Conservation (phyloP, 1,140 invertebrate genomes). For the Colletes latitarsis region DNA sequence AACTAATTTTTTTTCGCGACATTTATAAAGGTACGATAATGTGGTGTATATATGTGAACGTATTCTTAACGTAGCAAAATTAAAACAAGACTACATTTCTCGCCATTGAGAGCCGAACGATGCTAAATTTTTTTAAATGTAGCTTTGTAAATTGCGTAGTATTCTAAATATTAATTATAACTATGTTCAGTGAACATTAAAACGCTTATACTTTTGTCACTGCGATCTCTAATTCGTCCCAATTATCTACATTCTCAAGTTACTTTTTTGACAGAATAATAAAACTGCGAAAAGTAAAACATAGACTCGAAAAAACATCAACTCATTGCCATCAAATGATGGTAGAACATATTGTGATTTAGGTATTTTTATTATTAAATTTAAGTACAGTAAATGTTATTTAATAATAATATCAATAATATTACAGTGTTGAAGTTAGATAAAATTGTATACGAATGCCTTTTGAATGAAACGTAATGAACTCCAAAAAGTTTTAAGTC, state of each 20-base stretch:
- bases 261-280: constrained; percentile 39
- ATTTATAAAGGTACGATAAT: constrained; percentile 11
- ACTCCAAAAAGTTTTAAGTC: constrained; percentile 37
- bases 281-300: constrained; percentile 49
- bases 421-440: constrained; percentile 67
- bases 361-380: constrained; percentile 77
- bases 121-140: constrained; percentile 45
- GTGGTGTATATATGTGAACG: constrained; percentile 27
- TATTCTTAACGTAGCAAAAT: constrained; percentile 43
- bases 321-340: constrained; percentile 57
- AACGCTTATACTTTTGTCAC: constrained; percentile 53
- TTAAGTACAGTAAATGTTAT: constrained; percentile 76
- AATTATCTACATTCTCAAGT: constrained; percentile 35
- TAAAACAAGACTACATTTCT: constrained; percentile 38
- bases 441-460: constrained; percentile 58
- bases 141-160: constrained; percentile 60
- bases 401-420: constrained; percentile 73
- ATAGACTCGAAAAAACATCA: constrained; percentile 67
- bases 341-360: constrained; percentile 75
- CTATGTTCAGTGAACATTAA: constrained; percentile 43
- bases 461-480: constrained; percentile 66
- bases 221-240: constrained; percentile 51
- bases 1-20: constrained; percentile 8
- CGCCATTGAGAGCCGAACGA: constrained; percentile 52
- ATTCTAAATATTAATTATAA: constrained; percentile 35